Evolutionary conservation across 2,113 vertebrate genomes (phyloP).

Genomic region (Pantherophis guttatus): DNA sequence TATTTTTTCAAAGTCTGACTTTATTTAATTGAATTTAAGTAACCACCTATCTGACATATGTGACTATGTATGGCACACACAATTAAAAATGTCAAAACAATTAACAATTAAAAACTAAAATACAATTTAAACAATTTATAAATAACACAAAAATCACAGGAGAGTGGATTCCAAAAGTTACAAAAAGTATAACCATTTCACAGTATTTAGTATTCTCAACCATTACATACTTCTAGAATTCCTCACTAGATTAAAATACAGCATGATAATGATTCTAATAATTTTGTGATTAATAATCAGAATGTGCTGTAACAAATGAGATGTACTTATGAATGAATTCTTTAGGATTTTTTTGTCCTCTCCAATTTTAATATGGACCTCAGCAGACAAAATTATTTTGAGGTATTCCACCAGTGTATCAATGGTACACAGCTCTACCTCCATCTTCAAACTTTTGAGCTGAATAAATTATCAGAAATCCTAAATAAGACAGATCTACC

Average conservation of each 20-base stretch:
- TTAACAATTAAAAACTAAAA: not conserved
- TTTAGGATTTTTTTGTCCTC: not conserved
- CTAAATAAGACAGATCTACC: not conserved
- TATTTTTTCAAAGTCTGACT: not conserved
- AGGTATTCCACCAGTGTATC: not conserved
- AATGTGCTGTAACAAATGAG: not conserved
- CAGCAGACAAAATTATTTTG: not conserved
- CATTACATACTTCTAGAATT: not conserved
- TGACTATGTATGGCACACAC: too few relatives aligned
- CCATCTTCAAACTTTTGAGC: not conserved
- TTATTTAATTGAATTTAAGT: not conserved
- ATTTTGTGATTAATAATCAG: not conserved
- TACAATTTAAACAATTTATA: too few relatives aligned
- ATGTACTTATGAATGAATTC: not conserved
- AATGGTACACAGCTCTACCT: not conserved
- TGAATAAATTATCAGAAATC: not conserved
- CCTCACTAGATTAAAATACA: not conserved
- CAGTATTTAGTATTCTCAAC: not conserved
- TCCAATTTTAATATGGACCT: not conserved
- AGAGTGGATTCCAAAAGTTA: not conserved
- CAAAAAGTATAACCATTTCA: not conserved
- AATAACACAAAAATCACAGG: not conserved
- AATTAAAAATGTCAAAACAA: not conserved
- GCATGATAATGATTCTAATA: not conserved
- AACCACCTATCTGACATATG: too few relatives aligned